These are phyloP conservation scores for Pholis gunnellus DNA, from an alignment of 2,113 vertebrate genomes.

Conservation along the genomic window DNA sequence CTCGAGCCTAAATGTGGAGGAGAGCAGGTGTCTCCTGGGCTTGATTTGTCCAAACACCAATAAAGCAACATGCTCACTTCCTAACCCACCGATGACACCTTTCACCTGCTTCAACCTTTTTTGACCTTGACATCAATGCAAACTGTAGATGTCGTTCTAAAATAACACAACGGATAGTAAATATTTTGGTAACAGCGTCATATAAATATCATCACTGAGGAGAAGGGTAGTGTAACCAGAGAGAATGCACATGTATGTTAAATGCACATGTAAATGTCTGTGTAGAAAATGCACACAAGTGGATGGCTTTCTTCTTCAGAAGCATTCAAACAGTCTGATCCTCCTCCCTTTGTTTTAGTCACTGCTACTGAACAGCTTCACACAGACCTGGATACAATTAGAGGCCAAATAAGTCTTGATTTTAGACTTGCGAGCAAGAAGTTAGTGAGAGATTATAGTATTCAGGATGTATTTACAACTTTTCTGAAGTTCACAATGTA, in stretches of 20 bases:
- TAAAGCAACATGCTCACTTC: neutral
- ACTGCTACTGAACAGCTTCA: neutral
- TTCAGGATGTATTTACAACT: neutral
- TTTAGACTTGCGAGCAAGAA: neutral
- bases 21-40: slow-evolving; percentile 6
- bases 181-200: neutral
- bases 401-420: neutral
- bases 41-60: slow-evolving; percentile 24
- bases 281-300: neutral
- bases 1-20: neutral
- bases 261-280: neutral
- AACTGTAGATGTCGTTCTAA: neutral
- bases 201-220: neutral
- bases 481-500: neutral
- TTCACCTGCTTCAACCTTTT: slow-evolving; percentile 11
- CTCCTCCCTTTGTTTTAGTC: neutral
- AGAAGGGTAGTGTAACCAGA: neutral
- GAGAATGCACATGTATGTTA: neutral
- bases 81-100: neutral
- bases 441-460: neutral
- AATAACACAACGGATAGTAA: neutral
- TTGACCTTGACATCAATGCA: slow-evolving; percentile 4
- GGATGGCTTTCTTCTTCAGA: neutral
- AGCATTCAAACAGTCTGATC: neutral
- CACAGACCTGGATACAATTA: neutral